These are phyloP conservation scores for Clepsis dumicolana DNA, from an alignment of 2,888 invertebrate species.

Conservation along the genomic window DNA sequence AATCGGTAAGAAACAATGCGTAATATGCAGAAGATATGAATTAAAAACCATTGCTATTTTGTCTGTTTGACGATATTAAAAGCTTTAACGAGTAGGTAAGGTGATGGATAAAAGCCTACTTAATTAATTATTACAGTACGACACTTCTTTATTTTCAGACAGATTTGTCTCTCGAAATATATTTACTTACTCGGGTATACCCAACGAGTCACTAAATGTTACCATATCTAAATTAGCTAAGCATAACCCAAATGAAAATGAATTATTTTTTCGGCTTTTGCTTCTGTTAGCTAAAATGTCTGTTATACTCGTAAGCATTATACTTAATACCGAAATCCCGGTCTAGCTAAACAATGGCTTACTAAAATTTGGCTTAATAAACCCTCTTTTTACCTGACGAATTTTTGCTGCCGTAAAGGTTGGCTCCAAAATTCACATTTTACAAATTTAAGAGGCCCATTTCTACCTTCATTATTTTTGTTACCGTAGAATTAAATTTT, in stretches of 20 bases:
- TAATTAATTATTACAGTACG: no score
- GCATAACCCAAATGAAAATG: background rate
- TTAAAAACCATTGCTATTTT: no score
- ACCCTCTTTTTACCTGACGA: slow-evolving; percentile 21
- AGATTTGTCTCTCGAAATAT: no score
- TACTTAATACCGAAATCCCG: slow-evolving; percentile 11
- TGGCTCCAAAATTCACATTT: slow-evolving; percentile 15
- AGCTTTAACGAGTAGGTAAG: no score
- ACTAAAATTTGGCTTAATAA: slow-evolving; percentile 28
- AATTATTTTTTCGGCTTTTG: background rate
- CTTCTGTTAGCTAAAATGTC: background rate
- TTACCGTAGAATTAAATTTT: slow-evolving; percentile 27
- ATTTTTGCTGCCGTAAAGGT: slow-evolving; percentile 19
- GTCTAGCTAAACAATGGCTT: slow-evolving; percentile 21
- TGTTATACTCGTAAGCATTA: background rate
- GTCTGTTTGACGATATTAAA: no score
- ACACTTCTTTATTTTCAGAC: no score
- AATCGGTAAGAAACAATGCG: no score
- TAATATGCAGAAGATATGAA: no score
- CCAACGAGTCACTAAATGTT: background rate
- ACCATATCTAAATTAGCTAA: background rate
- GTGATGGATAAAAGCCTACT: no score
- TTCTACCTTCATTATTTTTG: slow-evolving; percentile 38
- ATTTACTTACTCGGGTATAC: no score
- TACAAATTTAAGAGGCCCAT: slow-evolving; percentile 30